Conservation (phyloP, 1,140 invertebrate genomes). For the Hylaeus volcanicus region DNA sequence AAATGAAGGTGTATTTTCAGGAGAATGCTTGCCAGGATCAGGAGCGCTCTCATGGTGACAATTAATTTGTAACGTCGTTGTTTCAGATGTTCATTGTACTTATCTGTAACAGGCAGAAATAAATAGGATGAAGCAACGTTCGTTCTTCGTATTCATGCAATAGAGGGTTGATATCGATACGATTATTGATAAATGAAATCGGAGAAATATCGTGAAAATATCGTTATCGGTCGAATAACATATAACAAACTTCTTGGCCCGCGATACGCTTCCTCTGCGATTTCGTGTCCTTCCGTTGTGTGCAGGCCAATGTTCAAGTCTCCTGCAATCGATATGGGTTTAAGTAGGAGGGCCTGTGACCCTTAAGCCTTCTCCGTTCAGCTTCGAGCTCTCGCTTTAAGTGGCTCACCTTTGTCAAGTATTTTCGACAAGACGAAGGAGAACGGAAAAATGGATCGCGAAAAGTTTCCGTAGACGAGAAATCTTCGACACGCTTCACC, state of each 20-base stretch:
- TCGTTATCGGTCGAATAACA: background rate
- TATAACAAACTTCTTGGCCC: background rate
- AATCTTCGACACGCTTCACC: background rate
- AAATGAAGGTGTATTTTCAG: constrained; percentile 69
- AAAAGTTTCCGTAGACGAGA: constrained; percentile 6
- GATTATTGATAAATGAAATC: background rate
- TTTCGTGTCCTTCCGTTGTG: background rate
- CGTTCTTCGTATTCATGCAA: no score
- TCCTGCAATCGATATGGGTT: constrained; percentile 40
- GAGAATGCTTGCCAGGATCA: constrained; percentile 65
- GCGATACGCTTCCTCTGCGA: background rate
- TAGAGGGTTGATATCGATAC: background rate
- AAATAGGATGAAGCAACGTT: background rate
- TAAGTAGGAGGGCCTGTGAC: constrained; percentile 27
- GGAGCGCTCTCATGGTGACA: constrained; percentile 67
- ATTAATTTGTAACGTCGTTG: constrained; percentile 33
- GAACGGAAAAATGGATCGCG: constrained; percentile 21
- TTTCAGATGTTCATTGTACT: constrained; percentile 50
- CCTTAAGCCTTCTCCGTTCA: constrained; percentile 12
- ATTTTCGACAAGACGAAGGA: constrained; percentile 2
- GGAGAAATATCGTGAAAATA: background rate
- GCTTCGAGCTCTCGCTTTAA: constrained; percentile 28
- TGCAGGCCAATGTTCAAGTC: background rate
- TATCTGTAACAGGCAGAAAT: constrained; percentile 53
- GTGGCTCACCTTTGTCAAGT: constrained; percentile 41